These are phyloP conservation scores for Pseudomyrmex concolor DNA, from an alignment of 1,140 invertebrate genomes.

Conservation along the genomic window DNA sequence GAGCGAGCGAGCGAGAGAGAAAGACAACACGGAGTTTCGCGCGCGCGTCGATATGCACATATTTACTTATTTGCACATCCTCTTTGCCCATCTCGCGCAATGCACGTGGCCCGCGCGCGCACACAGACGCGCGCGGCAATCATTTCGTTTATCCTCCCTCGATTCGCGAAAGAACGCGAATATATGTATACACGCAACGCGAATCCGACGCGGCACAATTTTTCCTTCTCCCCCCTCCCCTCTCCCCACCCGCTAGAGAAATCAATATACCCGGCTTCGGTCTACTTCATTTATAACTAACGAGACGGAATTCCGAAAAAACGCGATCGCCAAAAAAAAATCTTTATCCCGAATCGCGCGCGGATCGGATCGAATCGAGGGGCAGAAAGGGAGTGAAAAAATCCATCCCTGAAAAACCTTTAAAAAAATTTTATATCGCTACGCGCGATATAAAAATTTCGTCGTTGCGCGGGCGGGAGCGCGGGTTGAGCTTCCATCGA, in stretches of 20 bases:
- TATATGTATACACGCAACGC: background rate
- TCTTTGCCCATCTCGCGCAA: constrained; percentile 10
- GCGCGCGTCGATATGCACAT: constrained; percentile 34
- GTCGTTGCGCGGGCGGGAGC: no score
- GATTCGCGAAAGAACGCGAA: background rate
- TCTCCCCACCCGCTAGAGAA: background rate
- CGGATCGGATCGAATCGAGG: constrained; percentile 9
- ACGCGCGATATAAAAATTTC: background rate
- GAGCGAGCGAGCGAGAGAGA: no score
- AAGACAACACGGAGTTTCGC: constrained; percentile 14
- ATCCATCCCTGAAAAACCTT: background rate
- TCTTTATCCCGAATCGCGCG: background rate
- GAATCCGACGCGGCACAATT: background rate
- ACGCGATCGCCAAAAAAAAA: background rate
- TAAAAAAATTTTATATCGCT: constrained; percentile 29
- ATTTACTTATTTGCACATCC: constrained; percentile 42
- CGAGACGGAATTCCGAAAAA: no score
- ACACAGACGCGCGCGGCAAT: background rate
- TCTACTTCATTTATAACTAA: no score
- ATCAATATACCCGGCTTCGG: no score
- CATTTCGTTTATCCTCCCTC: background rate
- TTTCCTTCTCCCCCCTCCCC: background rate
- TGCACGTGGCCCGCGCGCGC: background rate
- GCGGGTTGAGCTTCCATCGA: background rate
- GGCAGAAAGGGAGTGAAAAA: no score